Base-by-base conservation (phyloP, 2,888 invertebrate species). In the Hyles lineata region DNA sequence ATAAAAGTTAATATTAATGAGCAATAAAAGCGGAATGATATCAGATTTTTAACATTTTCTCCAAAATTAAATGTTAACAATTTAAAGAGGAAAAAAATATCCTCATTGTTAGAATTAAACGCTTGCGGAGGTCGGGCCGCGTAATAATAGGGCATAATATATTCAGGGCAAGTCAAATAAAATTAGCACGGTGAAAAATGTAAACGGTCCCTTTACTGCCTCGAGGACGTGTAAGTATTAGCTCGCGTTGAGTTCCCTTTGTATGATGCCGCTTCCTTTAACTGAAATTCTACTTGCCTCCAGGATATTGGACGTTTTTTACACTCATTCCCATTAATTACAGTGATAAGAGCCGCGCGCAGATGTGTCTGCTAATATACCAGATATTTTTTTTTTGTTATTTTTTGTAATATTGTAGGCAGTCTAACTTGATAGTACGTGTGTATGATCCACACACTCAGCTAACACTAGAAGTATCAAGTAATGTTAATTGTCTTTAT, bases 171-270 rank as follows among this genome's bases (percentile, higher is more conserved):
- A 93, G 93, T 92, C 92, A 94, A 94, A 94, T 94, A 93, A 94
- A 94, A 94, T 94, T 94, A 94, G 94, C 91, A 92, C 93, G 92
- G 89, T 92, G 92, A 94, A 94, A 94, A 94, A 94, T 94, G 92
- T 94, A 92, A 94, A 93, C 92, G 94, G 87, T 86, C 86, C 87
- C 91, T 92, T 93, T 91, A 92, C 89, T 88, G 89, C 86, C 87
- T 87, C 81, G 85, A 89, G 90, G 87, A 93, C 94, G 92, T 92
- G 93, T 90, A 90, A 89, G 92, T 87, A 91, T 92, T 89, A 89
- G 86, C 83, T 80, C 82, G 83, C 83, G 83, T 80, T 71, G 79
- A 80, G 81, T 76, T 83, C 86, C 82, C 82, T 87, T 85, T 86
- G 79, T 83, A 84, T 82, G 81, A 73, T 11, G 82, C 78, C 77